A percentile compares a stretch with the other conserved stretches of the same genome.
Conservation (phyloP, 2,888 invertebrate species). For the Synergus umbraculus region DNA sequence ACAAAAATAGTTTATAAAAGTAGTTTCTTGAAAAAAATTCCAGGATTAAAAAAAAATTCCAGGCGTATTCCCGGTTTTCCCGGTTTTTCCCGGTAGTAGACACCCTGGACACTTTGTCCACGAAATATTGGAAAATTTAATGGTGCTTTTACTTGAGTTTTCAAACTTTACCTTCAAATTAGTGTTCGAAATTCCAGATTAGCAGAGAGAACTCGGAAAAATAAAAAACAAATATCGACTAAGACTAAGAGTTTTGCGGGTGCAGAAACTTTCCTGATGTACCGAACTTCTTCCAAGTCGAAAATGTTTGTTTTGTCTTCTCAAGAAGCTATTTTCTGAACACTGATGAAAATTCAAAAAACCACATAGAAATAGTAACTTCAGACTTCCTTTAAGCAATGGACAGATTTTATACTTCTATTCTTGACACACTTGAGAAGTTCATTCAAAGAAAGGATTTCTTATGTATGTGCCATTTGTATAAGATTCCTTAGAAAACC, state of each 20-base stretch:
- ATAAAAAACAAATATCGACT: constrained; percentile 35
- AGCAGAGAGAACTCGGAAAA: constrained; percentile 29
- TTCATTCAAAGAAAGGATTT: not conserved
- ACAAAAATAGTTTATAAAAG: too few species aligned
- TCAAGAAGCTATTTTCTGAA: constrained; percentile 25
- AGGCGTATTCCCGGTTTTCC: too few species aligned
- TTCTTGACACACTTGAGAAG: constrained; percentile 1
- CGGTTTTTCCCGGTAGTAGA: too few species aligned
- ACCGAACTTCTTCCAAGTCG: constrained; percentile 29
- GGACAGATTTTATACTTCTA: not conserved
- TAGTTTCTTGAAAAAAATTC: too few species aligned
- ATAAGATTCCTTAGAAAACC: not conserved
- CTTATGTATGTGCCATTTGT: constrained; percentile 8
- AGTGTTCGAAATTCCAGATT: constrained; percentile 34
- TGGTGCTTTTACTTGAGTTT: not conserved
- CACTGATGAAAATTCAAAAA: constrained; percentile 31
- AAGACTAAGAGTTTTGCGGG: constrained; percentile 36
- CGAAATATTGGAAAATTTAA: not conserved
- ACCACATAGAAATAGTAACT: not conserved
- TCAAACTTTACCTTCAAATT: constrained; percentile 26
- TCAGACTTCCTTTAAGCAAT: not conserved
- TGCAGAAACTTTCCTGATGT: constrained; percentile 31
- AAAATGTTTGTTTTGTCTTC: constrained; percentile 30
- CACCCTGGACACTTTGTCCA: not conserved
- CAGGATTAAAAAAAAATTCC: too few species aligned